phyloP scores from a whole-genome alignment of 2,113 vertebrate species.

The Odocoileus virginianus region DNA sequence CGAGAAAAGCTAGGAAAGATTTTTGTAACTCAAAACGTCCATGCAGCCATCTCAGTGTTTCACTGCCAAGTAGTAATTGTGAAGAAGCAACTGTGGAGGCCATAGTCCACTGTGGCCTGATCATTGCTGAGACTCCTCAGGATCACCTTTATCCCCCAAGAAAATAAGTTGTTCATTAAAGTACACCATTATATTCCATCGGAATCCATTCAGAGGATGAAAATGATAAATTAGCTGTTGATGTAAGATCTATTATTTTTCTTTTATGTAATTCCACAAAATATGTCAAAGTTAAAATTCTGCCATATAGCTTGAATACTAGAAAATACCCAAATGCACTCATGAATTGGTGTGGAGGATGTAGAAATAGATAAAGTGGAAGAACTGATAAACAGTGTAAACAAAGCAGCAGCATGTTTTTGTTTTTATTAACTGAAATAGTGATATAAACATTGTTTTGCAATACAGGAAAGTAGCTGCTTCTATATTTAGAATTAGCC shows the following conservation, averaged over 20 bases:
- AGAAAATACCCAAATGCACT: constrained; percentile 9
- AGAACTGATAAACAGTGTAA: constrained; percentile 29
- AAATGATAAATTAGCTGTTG: constrained; percentile 32
- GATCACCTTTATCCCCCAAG: neutral
- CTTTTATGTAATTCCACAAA: constrained; percentile 9
- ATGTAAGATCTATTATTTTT: constrained; percentile 8
- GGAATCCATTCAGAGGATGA: constrained; percentile 28
- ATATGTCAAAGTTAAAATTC: constrained; percentile 32
- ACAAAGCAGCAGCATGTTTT: neutral
- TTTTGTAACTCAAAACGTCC: neutral
- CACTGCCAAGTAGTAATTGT: neutral
- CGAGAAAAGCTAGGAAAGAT: neutral
- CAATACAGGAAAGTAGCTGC: neutral
- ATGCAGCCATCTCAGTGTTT: neutral
- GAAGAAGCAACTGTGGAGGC: neutral
- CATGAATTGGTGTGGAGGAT: neutral
- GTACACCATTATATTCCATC: neutral
- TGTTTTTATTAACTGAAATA: constrained; percentile 53
- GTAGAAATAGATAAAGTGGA: constrained; percentile 36
- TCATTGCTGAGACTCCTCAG: neutral
- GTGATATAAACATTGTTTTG: constrained; percentile 36
- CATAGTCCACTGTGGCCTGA: neutral
- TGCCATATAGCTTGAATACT: neutral
- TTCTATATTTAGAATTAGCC: constrained; percentile 33
- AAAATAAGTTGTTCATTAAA: neutral